These are phyloP conservation scores for Aphodius granarius DNA, from an alignment of 2,888 invertebrate genomes.

Conservation along the genomic window DNA sequence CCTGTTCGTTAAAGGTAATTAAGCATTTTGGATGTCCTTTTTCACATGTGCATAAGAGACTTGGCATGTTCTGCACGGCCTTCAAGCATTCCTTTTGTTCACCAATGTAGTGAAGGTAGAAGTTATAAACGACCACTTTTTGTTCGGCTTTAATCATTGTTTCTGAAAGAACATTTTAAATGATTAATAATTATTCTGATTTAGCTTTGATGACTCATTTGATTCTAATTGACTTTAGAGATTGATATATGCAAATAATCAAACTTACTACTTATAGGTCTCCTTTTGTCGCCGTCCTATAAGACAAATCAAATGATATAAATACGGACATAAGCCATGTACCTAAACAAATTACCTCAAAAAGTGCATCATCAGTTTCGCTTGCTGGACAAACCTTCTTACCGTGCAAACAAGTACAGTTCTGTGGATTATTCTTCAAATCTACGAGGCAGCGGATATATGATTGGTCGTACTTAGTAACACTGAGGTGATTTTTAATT, in stretches of 20 bases:
- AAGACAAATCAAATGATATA: neutral
- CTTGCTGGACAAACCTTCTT: neutral
- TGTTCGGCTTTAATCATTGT: neutral
- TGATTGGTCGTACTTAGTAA: neutral
- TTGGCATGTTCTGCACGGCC: neutral
- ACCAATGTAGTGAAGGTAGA: neutral
- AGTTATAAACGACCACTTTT: neutral
- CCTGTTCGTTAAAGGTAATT: neutral
- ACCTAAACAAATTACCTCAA: neutral
- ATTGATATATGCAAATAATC: neutral
- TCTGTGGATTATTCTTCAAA: neutral
- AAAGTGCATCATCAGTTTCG: neutral
- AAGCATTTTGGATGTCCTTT: neutral
- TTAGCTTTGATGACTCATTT: neutral
- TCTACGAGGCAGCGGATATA: neutral
- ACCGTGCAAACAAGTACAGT: neutral
- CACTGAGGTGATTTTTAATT: neutral
- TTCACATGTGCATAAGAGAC: neutral
- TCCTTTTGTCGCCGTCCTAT: neutral
- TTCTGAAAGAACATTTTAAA: neutral
- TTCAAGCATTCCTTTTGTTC: neutral
- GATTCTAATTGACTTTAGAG: neutral
- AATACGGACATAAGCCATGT: neutral
- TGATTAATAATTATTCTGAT: neutral
- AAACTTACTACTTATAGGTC: neutral